Percentiles rank a stretch among this genome's conserved stretches.
These are phyloP conservation scores for Watersipora subatra DNA, from an alignment of 1,140 invertebrate genomes.

Conservation along the genomic window DNA sequence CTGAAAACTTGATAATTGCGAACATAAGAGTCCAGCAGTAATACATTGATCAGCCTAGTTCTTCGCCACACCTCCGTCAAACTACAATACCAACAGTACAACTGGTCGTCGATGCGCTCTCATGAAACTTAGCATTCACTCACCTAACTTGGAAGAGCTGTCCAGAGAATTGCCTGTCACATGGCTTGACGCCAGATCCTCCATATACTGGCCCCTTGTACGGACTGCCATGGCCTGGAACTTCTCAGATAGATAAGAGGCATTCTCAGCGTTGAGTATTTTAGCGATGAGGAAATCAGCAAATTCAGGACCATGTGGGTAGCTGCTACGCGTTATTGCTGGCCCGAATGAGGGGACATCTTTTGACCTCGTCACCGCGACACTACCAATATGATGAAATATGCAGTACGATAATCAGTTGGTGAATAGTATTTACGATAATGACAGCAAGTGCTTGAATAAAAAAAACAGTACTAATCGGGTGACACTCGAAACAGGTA, in stretches of 20 bases:
- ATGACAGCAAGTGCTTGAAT: too few species aligned
- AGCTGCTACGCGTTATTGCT: slow-evolving; percentile 66
- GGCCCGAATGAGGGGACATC: slow-evolving; percentile 92
- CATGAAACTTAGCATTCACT: too few species aligned
- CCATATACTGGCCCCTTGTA: slow-evolving; percentile 87
- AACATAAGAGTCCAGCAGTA: too few species aligned
- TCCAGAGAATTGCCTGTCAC: slow-evolving; percentile 66
- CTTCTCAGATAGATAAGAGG: slow-evolving; percentile 85
- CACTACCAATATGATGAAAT: slow-evolving; percentile 43
- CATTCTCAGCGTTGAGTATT: slow-evolving; percentile 95
- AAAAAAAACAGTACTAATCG: too few species aligned
- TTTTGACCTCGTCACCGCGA: slow-evolving; percentile 82
- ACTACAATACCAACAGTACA: too few species aligned
- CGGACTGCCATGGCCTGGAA: slow-evolving; percentile 92
- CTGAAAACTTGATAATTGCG: too few species aligned
- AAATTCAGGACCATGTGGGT: slow-evolving; percentile 74
- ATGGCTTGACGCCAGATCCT: slow-evolving; percentile 72
- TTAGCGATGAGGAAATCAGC: slow-evolving; percentile 85
- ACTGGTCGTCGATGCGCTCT: too few species aligned
- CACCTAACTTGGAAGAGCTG: slow-evolving; percentile 77
- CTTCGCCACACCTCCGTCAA: too few species aligned
- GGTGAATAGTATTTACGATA: too few species aligned
- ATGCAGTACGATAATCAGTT: too few species aligned
- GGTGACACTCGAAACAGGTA: too few species aligned
- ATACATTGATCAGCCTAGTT: too few species aligned